Base-by-base conservation (phyloP, 2,797 vertebrate species). In the Coregonus ussuriensis region DNA sequence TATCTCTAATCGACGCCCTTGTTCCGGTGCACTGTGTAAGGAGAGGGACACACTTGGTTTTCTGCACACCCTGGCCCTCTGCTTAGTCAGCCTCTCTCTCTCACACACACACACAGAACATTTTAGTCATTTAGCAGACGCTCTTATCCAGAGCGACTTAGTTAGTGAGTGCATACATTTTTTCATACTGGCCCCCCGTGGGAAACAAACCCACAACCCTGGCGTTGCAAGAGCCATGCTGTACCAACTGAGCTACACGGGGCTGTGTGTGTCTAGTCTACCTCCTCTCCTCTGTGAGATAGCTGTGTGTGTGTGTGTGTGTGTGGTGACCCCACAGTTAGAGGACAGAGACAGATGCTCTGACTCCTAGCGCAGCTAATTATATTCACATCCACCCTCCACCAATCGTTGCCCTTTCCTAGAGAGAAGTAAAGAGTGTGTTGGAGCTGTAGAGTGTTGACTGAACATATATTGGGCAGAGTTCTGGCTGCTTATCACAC, bases 381-480 rank as follows among this genome's bases (percentile, higher is more conserved):
- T 80, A 72, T 76, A 78, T 71, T 79, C 72, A 25, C 56, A 78
- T 71, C 79, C 74, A 47, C 56, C n/a, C 59, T 37, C 52, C 3
- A 13, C 31, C 33, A 14, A 35, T 54, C 72, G 29, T 2, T 11
- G 16, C 7, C 33, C 53, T 37, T 73, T 29, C n/a, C 15, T 11
- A 29, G 41, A 51, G n/a, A 25, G 71, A 56, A 15, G 14, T 33
- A 11, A 37, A 9, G 52, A 21, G 9, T 3, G 72, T 33, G 54
- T n/a, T 74, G 85, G 79, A 72, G 78, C 37, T 0, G 29, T 83
- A 79, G 81, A 89, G 77, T 85, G 86, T 86, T 54, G 81, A 87
- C 76, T 80, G 67, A 86, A 79, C 87, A 85, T 51, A 72, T 11
- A 78, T 25, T 6, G 37, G 71, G 66, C 71, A 21, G 75, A 72